A percentile compares a stretch with the other conserved stretches of the same genome.
Conservation (phyloP, 2,113 vertebrate genomes). For the Prionailurus viverrinus region DNA sequence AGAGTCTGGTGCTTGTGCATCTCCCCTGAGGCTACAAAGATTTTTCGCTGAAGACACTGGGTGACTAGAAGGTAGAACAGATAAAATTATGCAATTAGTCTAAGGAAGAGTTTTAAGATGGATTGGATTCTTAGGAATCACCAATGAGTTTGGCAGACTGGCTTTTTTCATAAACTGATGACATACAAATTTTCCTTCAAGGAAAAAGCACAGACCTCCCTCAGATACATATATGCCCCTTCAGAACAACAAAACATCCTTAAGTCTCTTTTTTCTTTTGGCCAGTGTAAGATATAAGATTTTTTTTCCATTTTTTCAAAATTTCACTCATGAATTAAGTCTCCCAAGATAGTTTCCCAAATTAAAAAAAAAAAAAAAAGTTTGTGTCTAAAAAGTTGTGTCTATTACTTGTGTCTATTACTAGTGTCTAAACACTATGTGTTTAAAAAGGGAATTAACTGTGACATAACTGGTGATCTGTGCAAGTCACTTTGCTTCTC, state of each 20-base stretch:
- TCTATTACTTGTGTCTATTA: too few species aligned
- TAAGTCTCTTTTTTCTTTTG: neutral
- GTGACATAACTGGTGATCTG: neutral
- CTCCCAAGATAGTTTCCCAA: neutral
- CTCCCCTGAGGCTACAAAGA: neutral
- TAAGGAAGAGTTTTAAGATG: neutral
- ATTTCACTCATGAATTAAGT: constrained; percentile 10
- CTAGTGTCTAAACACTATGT: too few species aligned
- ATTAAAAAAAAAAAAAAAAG: neutral
- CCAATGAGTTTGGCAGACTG: neutral
- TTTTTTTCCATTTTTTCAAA: neutral
- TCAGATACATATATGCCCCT: neutral
- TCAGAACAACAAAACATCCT: neutral
- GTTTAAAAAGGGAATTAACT: neutral
- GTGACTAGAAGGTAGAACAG: neutral
- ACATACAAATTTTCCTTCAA: neutral
- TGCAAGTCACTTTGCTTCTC: neutral
- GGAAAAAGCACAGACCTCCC: neutral
- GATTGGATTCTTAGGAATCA: neutral
- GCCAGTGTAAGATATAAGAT: neutral
- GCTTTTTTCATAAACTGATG: neutral
- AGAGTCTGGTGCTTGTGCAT: neutral
- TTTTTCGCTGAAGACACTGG: neutral
- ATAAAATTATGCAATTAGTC: neutral
- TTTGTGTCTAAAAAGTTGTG: neutral